These are phyloP conservation scores for Creontiades dilutus DNA, from an alignment of 2,888 invertebrate species.

Conservation along the genomic window DNA sequence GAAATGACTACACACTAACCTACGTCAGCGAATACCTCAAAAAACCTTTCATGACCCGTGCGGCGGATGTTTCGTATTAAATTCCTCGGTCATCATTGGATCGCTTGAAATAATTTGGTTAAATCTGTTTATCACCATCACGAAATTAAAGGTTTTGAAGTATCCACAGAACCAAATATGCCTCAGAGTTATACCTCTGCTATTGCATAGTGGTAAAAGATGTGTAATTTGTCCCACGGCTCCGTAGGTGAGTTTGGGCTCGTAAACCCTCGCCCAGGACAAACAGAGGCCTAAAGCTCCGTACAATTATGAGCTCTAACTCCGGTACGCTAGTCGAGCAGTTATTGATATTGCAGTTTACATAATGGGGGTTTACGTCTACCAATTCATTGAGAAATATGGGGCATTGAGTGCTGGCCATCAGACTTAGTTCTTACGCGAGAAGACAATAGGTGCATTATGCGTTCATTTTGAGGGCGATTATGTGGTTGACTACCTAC, in stretches of 20 bases:
- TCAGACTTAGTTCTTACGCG: not conserved
- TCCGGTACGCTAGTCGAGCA: not conserved
- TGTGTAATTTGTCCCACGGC: not conserved
- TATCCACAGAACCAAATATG: not conserved
- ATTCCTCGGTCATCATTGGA: too few relatives aligned
- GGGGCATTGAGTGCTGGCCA: not conserved
- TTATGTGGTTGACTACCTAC: too few relatives aligned
- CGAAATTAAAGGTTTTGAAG: too few relatives aligned
- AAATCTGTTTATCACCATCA: too few relatives aligned
- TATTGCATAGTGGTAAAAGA: not conserved
- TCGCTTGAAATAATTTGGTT: too few relatives aligned
- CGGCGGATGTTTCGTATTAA: too few relatives aligned
- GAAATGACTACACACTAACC: too few relatives aligned
- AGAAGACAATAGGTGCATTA: not conserved
- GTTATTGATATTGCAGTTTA: not conserved
- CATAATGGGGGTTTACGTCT: not conserved
- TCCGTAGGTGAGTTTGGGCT: not conserved
- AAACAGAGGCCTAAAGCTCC: not conserved
- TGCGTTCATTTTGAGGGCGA: too few relatives aligned
- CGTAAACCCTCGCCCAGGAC: conserved; percentile 16
- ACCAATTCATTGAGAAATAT: not conserved
- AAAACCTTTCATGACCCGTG: too few relatives aligned
- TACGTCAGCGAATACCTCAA: too few relatives aligned
- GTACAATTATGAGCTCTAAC: not conserved
- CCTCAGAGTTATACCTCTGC: not conserved